These are phyloP conservation scores for Peromyscus melanophrys DNA, from an alignment of 2,797 vertebrate species.

Conservation along the genomic window DNA sequence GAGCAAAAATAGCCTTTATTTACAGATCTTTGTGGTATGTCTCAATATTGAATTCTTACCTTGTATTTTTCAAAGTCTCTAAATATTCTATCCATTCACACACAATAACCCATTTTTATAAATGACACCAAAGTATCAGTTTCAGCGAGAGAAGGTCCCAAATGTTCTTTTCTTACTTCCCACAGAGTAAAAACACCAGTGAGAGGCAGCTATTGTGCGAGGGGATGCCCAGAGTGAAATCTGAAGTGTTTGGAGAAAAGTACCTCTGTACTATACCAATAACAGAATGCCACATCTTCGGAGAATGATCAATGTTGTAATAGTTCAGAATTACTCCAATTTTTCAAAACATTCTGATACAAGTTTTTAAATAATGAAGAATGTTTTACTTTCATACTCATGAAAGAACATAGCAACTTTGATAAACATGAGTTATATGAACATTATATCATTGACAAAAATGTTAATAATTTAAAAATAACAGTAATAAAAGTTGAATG, in stretches of 20 bases:
- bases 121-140: not conserved
- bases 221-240: not conserved
- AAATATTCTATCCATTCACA: slow-evolving; percentile 19
- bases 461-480: not conserved
- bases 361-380: slow-evolving; percentile 13
- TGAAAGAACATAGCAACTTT: not conserved
- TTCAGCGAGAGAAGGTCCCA: not conserved
- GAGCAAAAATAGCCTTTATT: slow-evolving; percentile 55
- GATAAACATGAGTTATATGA: not conserved
- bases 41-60: slow-evolving; percentile 33
- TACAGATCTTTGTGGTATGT: slow-evolving; percentile 9
- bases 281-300: not conserved
- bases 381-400: not conserved
- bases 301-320: not conserved
- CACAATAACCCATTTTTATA: not conserved
- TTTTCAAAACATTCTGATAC: not conserved
- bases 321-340: not conserved
- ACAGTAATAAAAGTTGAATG: not conserved
- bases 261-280: not conserved
- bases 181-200: not conserved
- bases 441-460: not conserved
- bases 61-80: slow-evolving; percentile 16
- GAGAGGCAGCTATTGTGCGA: not conserved
- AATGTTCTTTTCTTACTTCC: not conserved
- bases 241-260: not conserved